Conservation (phyloP, 1,140 invertebrate species). For the Daktulosphaira vitifoliae region DNA sequence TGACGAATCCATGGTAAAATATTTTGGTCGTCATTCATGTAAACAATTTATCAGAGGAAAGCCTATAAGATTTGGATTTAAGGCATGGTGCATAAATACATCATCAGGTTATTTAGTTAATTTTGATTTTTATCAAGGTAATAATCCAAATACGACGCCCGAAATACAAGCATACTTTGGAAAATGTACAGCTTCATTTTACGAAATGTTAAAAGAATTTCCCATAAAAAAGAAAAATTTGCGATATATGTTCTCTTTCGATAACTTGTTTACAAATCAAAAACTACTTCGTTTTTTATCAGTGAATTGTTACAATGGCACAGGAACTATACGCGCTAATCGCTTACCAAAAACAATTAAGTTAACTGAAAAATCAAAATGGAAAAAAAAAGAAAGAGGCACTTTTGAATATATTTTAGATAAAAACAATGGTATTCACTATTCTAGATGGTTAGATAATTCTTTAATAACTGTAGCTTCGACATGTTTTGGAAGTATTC, state of each 20-base stretch:
- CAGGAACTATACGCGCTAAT: not conserved
- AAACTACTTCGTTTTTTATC: not conserved
- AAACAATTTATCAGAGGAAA: slow-evolving; percentile 37
- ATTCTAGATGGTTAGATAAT: slow-evolving; percentile 37
- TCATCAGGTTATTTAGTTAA: slow-evolving; percentile 33
- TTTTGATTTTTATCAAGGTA: slow-evolving; percentile 35
- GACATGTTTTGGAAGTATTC: slow-evolving; percentile 35
- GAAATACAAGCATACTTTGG: not conserved
- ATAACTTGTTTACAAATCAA: slow-evolving; percentile 40
- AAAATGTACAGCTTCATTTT: not conserved
- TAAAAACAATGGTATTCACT: not conserved
- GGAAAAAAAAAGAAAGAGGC: not conserved
- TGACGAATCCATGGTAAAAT: slow-evolving; percentile 36
- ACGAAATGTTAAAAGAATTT: not conserved
- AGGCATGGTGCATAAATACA: slow-evolving; percentile 31
- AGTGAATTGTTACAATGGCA: not conserved
- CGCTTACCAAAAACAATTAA: not conserved
- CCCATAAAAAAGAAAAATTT: not conserved
- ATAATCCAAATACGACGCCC: not conserved
- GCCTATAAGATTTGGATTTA: slow-evolving; percentile 37
- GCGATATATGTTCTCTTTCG: slow-evolving; percentile 39
- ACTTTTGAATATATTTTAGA: not conserved
- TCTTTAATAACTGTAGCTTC: slow-evolving; percentile 35
- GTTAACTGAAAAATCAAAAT: not conserved
- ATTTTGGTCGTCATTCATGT: slow-evolving; percentile 34